Conservation (phyloP, 2,113 vertebrate species). For the Hydrochoerus hydrochaeris region DNA sequence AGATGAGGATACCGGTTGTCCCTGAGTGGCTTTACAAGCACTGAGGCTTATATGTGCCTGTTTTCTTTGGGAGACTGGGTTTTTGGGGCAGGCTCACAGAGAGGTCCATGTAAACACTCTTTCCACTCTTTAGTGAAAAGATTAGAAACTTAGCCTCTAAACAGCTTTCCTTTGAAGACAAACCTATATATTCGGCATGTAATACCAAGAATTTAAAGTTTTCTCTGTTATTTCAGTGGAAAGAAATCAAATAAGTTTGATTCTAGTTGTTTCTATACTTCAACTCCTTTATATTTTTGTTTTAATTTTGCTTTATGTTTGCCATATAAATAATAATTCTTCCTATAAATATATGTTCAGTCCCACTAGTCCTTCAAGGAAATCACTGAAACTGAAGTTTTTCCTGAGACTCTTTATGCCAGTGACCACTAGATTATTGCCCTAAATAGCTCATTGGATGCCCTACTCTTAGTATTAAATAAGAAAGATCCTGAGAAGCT, state of each 20-base stretch:
- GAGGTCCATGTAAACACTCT: not conserved
- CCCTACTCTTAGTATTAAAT: not conserved
- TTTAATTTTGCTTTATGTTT: not conserved
- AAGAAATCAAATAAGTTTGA: too few species aligned
- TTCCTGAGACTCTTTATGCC: not conserved
- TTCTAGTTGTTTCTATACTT: not conserved
- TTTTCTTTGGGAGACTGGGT: not conserved
- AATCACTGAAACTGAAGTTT: not conserved
- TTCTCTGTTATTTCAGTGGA: not conserved
- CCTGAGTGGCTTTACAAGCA: not conserved
- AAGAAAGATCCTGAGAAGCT: not conserved
- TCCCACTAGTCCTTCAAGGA: not conserved
- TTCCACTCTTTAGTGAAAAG: not conserved
- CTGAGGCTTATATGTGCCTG: not conserved
- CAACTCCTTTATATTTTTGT: not conserved
- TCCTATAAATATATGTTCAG: not conserved
- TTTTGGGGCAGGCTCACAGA: not conserved
- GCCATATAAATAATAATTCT: too few species aligned
- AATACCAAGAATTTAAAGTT: not conserved
- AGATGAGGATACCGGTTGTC: not conserved
- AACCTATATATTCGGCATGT: not conserved
- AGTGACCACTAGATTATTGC: not conserved
- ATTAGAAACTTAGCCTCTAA: too few species aligned
- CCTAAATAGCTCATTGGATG: not conserved
- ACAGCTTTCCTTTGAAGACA: not conserved